Evolutionary conservation across 2,113 vertebrate genomes (phyloP).

Genomic region (Sebastes fasciatus): DNA sequence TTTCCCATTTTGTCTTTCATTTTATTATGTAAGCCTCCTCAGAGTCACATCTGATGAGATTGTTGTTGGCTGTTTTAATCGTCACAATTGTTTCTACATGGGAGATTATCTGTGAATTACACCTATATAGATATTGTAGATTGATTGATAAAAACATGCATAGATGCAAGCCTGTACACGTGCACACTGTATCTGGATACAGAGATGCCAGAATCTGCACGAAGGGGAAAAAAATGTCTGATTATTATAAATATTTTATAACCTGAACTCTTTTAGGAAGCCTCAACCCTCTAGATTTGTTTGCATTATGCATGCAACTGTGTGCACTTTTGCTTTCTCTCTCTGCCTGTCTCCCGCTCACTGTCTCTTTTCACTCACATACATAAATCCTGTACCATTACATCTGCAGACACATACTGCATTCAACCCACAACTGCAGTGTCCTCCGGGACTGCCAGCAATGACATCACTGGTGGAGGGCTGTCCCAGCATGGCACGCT

Average conservation of each 20-base stretch:
- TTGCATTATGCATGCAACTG: slow-evolving; percentile 44
- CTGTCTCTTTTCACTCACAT: not conserved
- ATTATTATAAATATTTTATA: slow-evolving; percentile 45
- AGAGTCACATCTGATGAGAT: not conserved
- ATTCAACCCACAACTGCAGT: slow-evolving; percentile 53
- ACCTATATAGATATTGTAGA: not conserved
- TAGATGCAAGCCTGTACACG: not conserved
- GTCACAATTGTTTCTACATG: not conserved
- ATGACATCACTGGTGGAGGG: slow-evolving; percentile 47
- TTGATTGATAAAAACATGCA: slow-evolving; percentile 5
- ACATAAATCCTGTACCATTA: not conserved
- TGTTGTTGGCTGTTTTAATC: not conserved
- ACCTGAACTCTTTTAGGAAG: slow-evolving; percentile 21
- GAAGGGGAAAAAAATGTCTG: slow-evolving; percentile 21
- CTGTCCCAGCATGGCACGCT: slow-evolving; percentile 32
- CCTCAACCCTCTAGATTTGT: not conserved
- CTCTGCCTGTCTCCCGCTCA: not conserved
- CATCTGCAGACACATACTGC: slow-evolving; percentile 7
- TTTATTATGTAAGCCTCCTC: not conserved
- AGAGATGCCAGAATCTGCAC: not conserved
- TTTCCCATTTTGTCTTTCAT: not conserved
- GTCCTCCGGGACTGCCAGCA: slow-evolving; percentile 34
- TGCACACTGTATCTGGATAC: too few relatives aligned
- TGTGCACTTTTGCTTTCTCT: slow-evolving; percentile 2
- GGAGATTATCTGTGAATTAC: not conserved